Conservation (phyloP, 2,888 invertebrate species). For the Coenonympha glycerion region DNA sequence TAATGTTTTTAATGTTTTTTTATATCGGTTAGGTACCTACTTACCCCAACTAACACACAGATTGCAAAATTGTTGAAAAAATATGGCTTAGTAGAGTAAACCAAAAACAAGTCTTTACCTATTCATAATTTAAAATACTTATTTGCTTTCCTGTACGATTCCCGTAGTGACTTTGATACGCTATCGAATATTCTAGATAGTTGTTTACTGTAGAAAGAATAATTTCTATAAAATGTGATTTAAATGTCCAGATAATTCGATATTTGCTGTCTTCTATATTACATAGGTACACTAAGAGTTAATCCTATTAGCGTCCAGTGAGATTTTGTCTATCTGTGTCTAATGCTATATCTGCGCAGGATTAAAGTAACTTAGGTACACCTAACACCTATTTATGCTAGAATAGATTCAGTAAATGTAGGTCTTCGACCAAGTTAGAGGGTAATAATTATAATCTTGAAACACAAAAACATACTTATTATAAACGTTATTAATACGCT, state of each 20-base stretch:
- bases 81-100: too few relatives aligned
- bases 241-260: conserved; percentile 61
- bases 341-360: conserved; percentile 29
- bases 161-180: conserved; percentile 16
- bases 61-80: too few relatives aligned
- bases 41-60: too few relatives aligned
- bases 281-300: conserved; percentile 41
- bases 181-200: conserved; percentile 30
- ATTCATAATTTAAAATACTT: not conserved
- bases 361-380: conserved; percentile 24
- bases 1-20: too few relatives aligned
- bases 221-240: conserved; percentile 46
- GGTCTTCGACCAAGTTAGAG: conserved; percentile 68
- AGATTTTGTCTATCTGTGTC: conserved; percentile 39
- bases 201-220: conserved; percentile 35
- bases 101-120: too few relatives aligned
- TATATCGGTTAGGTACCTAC: too few relatives aligned
- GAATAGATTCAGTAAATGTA: conserved; percentile 60
- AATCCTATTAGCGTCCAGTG: conserved; percentile 53
- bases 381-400: conserved; percentile 60
- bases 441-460: conserved; percentile 53
- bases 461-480: conserved; percentile 63
- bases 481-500: conserved; percentile 46
- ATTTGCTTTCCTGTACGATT: not conserved
- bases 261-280: conserved; percentile 55